Base-by-base conservation (phyloP, 2,797 vertebrate genomes). In the Myotis vivesi region DNA sequence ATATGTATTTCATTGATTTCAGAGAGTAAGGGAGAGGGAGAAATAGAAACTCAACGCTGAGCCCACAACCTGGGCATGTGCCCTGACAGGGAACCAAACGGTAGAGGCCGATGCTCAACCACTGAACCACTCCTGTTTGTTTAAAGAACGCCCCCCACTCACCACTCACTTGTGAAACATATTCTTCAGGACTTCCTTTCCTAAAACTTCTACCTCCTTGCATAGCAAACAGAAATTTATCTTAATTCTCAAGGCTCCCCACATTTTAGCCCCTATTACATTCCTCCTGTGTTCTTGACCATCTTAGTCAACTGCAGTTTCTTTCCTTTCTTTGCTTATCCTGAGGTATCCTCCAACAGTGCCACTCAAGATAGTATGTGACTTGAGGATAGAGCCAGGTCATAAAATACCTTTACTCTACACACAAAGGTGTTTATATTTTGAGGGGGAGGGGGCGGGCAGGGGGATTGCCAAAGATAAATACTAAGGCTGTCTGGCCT, bases 271-370 rank as follows among this genome's bases (percentile, higher is more conserved):
- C 53, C 71, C 59, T 81, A 49, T 71, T 83, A 71, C 36, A 36
- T 87, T 81, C 75, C 95, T 89, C 38, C 73, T 57, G 33, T 69
- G 94, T 87, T 68, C 71, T 77, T 77, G 55, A 80, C 84, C 68
- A 49, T 77, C 89, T 94, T 64, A 83, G 83, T 91, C 44, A 17
- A 46, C 77, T 93, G 75, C 44, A 33, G 49, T 84, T 91, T 92
- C 66, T 83, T 92, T 89, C 36, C 59, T 82, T 93, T 94, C 73
- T 90, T 91, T 69, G 23, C 19, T 92, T 94, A 92, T 91, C 69
- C 73, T 77, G 66, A 96, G 62, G 91, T 53, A 94, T 88, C 51
- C 36, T 95, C 93, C 87, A 92, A 69, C 28, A 82, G 68, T 92
- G 62, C 81, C 55, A 66, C 7, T 94, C 80, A 73, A 69, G 55